A percentile compares a stretch with the other conserved stretches of the same genome.
Evolutionary conservation across 2,797 vertebrate genomes (phyloP).

Genomic region (Phrynocephalus forsythii): DNA sequence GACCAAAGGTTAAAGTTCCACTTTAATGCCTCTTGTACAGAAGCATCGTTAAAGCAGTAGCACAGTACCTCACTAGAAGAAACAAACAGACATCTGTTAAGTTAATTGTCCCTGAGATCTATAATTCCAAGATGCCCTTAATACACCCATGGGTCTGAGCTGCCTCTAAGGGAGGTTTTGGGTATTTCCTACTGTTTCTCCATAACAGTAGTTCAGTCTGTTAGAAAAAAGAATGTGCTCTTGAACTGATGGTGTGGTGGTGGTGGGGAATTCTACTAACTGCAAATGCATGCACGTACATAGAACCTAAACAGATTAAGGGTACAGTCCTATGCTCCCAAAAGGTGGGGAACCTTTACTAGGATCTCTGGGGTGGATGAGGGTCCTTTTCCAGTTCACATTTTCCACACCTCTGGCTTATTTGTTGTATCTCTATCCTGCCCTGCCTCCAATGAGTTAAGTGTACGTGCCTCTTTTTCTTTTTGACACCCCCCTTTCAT

Average conservation of each 20-base stretch:
- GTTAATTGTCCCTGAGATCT: not conserved
- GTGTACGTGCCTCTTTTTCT: too few relatives aligned
- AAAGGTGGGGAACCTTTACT: too few relatives aligned
- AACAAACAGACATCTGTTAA: not conserved
- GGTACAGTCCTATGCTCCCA: not conserved
- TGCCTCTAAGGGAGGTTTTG: not conserved
- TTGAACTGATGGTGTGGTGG: not conserved
- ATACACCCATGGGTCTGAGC: not conserved
- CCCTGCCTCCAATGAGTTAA: too few relatives aligned
- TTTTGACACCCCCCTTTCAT: too few relatives aligned
- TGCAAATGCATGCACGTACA: not conserved
- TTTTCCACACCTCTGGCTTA: too few relatives aligned
- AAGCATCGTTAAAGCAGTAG: not conserved
- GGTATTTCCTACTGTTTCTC: not conserved
- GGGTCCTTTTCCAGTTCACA: too few relatives aligned
- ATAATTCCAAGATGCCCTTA: not conserved
- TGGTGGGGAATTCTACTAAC: not conserved
- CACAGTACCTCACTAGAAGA: not conserved
- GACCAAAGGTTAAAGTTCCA: constrained; percentile 18
- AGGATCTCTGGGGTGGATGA: too few relatives aligned
- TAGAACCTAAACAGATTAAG: not conserved
- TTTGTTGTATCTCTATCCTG: too few relatives aligned
- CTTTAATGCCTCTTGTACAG: constrained; percentile 22
- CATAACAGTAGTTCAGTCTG: not conserved
- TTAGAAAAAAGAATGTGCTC: not conserved